These are phyloP conservation scores for Ivindomyrus marchei DNA, from an alignment of 2,113 vertebrate species.

Conservation along the genomic window DNA sequence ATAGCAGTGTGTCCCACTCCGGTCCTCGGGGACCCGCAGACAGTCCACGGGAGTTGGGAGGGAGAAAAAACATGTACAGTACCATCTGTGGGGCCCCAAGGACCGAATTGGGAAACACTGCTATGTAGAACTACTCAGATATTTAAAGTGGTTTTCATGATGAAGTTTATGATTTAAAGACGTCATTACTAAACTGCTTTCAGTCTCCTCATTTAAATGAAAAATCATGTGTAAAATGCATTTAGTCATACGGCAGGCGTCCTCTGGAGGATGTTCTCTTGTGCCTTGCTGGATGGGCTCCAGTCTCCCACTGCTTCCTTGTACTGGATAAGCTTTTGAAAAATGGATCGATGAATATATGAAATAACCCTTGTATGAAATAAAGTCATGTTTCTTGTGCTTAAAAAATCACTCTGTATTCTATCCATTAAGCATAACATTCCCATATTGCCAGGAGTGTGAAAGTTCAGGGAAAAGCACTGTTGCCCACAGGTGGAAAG, in stretches of 20 bases:
- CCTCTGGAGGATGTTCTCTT: too few species aligned
- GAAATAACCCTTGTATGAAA: not conserved
- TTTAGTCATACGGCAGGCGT: not conserved
- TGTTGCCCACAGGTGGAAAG: not conserved
- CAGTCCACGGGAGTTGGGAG: not conserved
- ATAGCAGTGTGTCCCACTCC: not conserved
- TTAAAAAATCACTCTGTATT: not conserved
- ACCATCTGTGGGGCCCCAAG: not conserved
- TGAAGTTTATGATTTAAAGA: not conserved
- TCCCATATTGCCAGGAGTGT: not conserved
- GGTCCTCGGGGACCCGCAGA: not conserved
- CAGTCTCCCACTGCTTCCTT: not conserved
- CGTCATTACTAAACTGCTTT: not conserved
- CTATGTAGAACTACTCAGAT: not conserved
- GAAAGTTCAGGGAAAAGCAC: not conserved
- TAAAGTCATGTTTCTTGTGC: not conserved
- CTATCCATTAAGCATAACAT: not conserved
- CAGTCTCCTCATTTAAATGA: not conserved
- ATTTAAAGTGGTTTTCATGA: not conserved
- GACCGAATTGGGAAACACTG: not conserved
- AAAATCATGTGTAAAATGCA: not conserved
- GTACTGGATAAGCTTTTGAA: not conserved
- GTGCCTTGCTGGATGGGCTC: not conserved
- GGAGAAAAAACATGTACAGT: not conserved
- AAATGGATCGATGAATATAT: not conserved